Evolutionary conservation across 2,888 invertebrate genomes (phyloP).

Genomic region (Chrysotoxum bicinctum): DNA sequence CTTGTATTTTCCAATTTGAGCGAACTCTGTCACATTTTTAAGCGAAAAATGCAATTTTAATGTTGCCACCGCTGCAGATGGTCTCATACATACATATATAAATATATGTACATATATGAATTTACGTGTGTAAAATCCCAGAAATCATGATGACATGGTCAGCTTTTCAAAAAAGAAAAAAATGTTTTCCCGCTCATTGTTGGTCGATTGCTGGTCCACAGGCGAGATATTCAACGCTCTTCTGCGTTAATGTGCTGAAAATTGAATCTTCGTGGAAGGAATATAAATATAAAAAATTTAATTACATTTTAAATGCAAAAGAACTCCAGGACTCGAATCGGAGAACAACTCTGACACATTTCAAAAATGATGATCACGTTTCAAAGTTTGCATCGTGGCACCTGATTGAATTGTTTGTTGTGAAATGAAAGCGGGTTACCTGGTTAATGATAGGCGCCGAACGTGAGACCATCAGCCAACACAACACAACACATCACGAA

Average conservation of each 20-base stretch:
- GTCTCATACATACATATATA: not conserved
- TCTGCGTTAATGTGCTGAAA: slow-evolving; percentile 66
- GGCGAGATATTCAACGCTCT: slow-evolving; percentile 11
- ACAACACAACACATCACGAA: not conserved
- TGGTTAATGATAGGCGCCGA: slow-evolving; percentile 49
- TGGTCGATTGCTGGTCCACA: not conserved
- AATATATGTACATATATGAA: not conserved
- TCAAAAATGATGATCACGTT: slow-evolving; percentile 65
- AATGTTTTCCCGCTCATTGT: slow-evolving; percentile 21
- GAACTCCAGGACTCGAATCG: not conserved
- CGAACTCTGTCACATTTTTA: slow-evolving; percentile 52
- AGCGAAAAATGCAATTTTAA: slow-evolving; percentile 65
- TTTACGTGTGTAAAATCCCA: not conserved
- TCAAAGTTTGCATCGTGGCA: slow-evolving; percentile 51
- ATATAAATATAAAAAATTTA: slow-evolving; percentile 59
- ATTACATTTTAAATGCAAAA: slow-evolving; percentile 40
- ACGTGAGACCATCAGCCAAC: not conserved
- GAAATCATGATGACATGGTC: slow-evolving; percentile 2
- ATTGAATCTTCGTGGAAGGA: slow-evolving; percentile 68
- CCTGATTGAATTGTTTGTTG: slow-evolving; percentile 68
- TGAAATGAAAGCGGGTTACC: slow-evolving; percentile 35
- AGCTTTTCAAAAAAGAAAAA: not conserved
- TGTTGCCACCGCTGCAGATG: slow-evolving; percentile 50
- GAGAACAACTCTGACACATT: slow-evolving; percentile 24
- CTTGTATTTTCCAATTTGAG: slow-evolving; percentile 51